Evolutionary conservation across 2,113 vertebrate genomes (phyloP).

Genomic region (Aptenodytes forsteri): DNA sequence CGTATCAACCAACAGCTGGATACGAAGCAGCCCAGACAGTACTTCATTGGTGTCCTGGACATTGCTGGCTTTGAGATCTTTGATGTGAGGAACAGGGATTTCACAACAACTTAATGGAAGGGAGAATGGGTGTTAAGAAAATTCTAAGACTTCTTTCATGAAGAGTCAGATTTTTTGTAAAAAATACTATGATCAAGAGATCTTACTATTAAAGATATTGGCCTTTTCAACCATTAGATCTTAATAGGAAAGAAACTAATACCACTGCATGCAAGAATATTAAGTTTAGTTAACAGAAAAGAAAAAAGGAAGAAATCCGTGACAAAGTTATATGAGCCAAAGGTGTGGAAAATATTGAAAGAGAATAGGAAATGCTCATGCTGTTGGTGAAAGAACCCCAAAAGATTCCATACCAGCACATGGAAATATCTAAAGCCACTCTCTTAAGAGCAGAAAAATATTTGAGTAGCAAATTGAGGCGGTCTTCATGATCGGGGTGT

Average conservation of each 20-base stretch:
- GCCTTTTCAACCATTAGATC: not conserved
- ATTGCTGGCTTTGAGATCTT: conserved; percentile 81
- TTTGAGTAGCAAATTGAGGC: not conserved
- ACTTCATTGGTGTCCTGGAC: conserved; percentile 79
- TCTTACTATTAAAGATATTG: not conserved
- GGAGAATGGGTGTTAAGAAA: not conserved
- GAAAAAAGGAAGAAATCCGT: not conserved
- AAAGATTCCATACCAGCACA: not conserved
- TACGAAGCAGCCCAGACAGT: conserved; percentile 76
- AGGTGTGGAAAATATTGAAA: not conserved
- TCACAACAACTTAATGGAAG: not conserved
- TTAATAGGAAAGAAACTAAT: not conserved
- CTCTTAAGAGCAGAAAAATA: not conserved
- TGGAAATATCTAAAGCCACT: not conserved
- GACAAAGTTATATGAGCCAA: not conserved
- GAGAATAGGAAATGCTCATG: not conserved
- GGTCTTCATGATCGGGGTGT: not conserved
- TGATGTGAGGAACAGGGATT: conserved; percentile 61
- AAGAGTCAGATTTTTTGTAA: not conserved
- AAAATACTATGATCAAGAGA: no score
- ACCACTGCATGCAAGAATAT: not conserved
- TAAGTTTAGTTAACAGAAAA: not conserved
- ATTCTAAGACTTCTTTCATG: not conserved
- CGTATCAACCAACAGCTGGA: conserved; percentile 79
- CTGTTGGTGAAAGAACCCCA: not conserved